A percentile compares a stretch with the other conserved stretches of the same genome.
Evolutionary conservation across 2,797 vertebrate species (phyloP).

Genomic region (Acrossocheilus fasciatus): DNA sequence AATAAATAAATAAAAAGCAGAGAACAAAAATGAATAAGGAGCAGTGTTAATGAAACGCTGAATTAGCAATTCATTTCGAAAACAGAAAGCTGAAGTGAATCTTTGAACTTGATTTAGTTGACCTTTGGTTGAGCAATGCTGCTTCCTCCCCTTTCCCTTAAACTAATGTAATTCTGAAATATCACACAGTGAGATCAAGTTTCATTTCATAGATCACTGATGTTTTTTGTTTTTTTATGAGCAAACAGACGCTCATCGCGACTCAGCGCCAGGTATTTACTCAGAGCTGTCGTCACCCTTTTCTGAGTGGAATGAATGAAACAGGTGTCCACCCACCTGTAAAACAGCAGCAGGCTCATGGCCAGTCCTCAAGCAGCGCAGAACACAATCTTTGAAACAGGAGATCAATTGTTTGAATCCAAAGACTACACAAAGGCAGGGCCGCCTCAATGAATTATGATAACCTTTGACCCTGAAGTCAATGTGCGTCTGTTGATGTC

Average conservation of each 20-base stretch:
- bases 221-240: not conserved
- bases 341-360: constrained; percentile 23
- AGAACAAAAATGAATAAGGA: not conserved
- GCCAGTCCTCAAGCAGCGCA: not conserved
- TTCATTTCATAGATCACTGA: constrained; percentile 5
- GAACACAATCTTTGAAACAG: constrained; percentile 42
- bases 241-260: constrained; percentile 11
- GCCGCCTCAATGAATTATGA: constrained; percentile 23
- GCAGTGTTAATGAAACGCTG: not conserved
- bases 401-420: constrained; percentile 41
- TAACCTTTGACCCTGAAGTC: constrained; percentile 12
- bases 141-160: constrained; percentile 10
- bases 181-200: constrained; percentile 30
- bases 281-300: constrained; percentile 1
- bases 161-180: constrained; percentile 17
- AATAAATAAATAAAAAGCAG: not conserved
- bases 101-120: constrained; percentile 23
- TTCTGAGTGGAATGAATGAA: constrained; percentile 29
- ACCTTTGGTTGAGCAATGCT: constrained; percentile 41
- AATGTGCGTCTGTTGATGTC: not conserved
- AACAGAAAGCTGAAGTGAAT: constrained; percentile 52
- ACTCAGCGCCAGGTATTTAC: constrained; percentile 25
- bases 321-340: constrained; percentile 41
- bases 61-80: constrained; percentile 41
- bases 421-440: constrained; percentile 28